Conservation (phyloP, 2,113 vertebrate genomes). For the Promerops cafer region DNA sequence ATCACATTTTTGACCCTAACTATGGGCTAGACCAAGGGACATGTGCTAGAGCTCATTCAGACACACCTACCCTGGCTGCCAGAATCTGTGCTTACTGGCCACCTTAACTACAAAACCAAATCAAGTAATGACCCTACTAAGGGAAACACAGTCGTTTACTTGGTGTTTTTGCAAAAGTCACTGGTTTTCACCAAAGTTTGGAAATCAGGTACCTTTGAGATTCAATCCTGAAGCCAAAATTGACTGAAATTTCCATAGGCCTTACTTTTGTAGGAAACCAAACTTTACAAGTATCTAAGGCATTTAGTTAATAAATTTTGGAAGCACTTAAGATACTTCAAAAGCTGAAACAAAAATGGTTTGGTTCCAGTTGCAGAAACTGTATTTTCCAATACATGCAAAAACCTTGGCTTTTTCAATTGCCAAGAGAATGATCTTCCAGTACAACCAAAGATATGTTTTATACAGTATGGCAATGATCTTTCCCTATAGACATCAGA, state of each 20-base stretch:
- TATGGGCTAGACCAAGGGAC: not conserved
- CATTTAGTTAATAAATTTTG: not conserved
- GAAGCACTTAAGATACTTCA: not conserved
- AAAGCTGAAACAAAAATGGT: not conserved
- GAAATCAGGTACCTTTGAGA: not conserved
- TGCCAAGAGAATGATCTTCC: not conserved
- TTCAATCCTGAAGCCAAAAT: not conserved
- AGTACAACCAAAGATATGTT: not conserved
- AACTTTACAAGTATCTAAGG: not conserved
- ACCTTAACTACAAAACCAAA: not conserved
- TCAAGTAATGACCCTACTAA: not conserved
- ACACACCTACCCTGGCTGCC: not conserved
- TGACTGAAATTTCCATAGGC: not conserved
- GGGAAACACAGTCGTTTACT: not conserved
- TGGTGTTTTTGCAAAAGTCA: not conserved
- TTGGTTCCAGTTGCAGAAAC: not conserved
- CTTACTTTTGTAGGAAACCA: not conserved
- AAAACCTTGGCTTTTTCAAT: not conserved
- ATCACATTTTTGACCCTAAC: not conserved
- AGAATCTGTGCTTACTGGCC: not conserved
- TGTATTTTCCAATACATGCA: not conserved
- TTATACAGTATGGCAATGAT: not conserved
- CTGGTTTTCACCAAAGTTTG: not conserved
- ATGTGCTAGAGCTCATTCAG: not conserved
- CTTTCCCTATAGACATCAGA: not conserved